A percentile compares a stretch with the other conserved stretches of the same genome.
Evolutionary conservation across 2,797 vertebrate genomes (phyloP).

Genomic region (Catharus ustulatus): DNA sequence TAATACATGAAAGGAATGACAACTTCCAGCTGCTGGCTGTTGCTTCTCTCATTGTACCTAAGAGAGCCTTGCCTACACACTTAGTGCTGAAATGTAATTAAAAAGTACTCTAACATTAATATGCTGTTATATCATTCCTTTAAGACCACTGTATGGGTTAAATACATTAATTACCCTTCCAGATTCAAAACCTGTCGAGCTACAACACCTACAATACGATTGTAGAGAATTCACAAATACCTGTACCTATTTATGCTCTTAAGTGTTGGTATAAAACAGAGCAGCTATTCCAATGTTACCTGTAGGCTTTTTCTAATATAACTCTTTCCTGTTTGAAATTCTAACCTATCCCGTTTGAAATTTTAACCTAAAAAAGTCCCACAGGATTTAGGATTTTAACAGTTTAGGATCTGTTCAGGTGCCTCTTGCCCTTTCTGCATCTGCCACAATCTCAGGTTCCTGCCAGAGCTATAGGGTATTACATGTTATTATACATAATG

Average conservation of each 20-base stretch:
- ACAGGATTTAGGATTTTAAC: not conserved
- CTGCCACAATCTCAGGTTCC: not conserved
- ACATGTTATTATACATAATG: fast-evolving
- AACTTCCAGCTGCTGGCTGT: not conserved
- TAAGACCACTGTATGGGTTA: not conserved
- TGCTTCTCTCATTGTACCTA: not conserved
- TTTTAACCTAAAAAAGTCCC: not conserved
- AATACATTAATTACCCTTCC: not conserved
- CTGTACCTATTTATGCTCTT: not conserved
- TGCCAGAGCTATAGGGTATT: not conserved
- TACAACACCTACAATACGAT: not conserved
- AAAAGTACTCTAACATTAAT: not conserved
- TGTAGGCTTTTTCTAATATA: not conserved
- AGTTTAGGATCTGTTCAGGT: not conserved
- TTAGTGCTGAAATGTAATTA: fast-evolving
- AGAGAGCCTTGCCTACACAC: not conserved
- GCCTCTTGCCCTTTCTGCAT: not conserved
- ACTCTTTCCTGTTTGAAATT: not conserved
- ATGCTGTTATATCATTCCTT: not conserved
- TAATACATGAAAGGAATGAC: fast-evolving
- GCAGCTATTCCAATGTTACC: not conserved
- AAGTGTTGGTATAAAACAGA: not conserved
- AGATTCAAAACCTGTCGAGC: not conserved
- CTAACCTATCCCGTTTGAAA: too few species aligned
- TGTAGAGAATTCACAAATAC: not conserved